Conservation (phyloP, 2,797 vertebrate species). For the Rhincodon typus region DNA sequence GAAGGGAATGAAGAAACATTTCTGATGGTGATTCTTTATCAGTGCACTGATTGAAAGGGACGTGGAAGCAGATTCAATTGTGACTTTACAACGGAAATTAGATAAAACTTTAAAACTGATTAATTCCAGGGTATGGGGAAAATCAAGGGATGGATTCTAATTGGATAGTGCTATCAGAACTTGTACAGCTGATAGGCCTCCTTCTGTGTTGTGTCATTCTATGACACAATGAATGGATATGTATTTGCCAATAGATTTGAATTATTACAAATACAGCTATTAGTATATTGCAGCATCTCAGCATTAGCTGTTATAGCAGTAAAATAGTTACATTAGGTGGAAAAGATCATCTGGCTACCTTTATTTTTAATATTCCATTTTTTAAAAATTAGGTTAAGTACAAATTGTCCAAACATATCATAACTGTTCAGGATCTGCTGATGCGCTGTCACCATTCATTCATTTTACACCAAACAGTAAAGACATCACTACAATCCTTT, state of each 20-base stretch:
- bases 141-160: too few relatives aligned
- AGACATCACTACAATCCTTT: too few relatives aligned
- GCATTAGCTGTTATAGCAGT: not conserved
- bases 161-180: too few relatives aligned
- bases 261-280: not conserved
- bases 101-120: too few relatives aligned
- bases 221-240: not conserved
- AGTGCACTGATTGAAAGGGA: too few relatives aligned
- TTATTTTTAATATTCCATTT: not conserved
- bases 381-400: not conserved
- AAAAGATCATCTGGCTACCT: not conserved
- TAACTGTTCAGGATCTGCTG: not conserved
- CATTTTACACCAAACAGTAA: too few relatives aligned
- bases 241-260: not conserved
- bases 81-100: too few relatives aligned
- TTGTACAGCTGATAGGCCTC: not conserved
- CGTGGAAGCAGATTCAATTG: too few relatives aligned
- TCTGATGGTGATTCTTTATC: too few relatives aligned
- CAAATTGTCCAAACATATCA: not conserved
- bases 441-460: too few relatives aligned
- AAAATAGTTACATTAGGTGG: not conserved
- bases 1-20: too few relatives aligned
- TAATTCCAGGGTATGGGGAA: too few relatives aligned
- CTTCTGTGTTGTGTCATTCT: not conserved
- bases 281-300: not conserved